phyloP scores from a whole-genome alignment of 35 echinoderm and acorn worm species.

The Stichopus chloronotus region DNA sequence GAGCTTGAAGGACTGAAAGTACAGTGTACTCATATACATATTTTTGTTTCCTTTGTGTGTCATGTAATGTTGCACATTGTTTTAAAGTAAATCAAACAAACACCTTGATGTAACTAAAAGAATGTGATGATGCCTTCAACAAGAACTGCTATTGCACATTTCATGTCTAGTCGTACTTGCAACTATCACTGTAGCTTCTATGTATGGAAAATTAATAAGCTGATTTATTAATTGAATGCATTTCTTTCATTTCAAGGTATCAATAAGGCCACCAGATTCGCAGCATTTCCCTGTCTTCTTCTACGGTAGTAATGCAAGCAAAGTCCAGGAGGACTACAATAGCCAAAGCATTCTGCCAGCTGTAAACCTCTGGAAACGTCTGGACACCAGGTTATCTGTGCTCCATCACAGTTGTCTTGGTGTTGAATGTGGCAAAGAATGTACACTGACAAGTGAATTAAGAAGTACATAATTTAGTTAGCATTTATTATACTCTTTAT shows the following conservation, averaged over 20 bases:
- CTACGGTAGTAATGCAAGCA: slow-evolving; percentile 44
- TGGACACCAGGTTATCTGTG: slow-evolving; percentile 60
- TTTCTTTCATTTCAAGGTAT: slow-evolving; percentile 48
- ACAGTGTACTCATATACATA: too few relatives aligned
- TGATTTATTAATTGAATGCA: neutral
- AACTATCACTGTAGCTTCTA: too few relatives aligned
- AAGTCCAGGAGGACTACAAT: neutral
- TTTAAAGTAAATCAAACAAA: neutral
- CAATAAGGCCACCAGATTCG: slow-evolving; percentile 12
- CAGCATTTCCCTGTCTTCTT: slow-evolving; percentile 11
- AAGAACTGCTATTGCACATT: too few relatives aligned
- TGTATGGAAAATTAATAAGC: neutral
- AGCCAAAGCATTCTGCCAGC: slow-evolving; percentile 15
- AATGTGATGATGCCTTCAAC: neutral
- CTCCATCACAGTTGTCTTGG: slow-evolving; percentile 73
- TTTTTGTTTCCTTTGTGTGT: too few relatives aligned
- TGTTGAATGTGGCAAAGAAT: slow-evolving; percentile 20
- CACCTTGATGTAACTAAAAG: neutral
- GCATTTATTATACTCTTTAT: neutral
- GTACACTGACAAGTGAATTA: slow-evolving; percentile 47
- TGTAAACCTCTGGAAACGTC: slow-evolving; percentile 56
- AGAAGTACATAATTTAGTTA: slow-evolving; percentile 41
- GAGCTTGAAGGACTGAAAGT: too few relatives aligned
- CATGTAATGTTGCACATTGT: neutral
- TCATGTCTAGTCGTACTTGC: too few relatives aligned